A percentile compares a stretch with the other conserved stretches of the same genome.
Conservation (phyloP, 2,113 vertebrate genomes). For the Thalassarche chlororhynchos region DNA sequence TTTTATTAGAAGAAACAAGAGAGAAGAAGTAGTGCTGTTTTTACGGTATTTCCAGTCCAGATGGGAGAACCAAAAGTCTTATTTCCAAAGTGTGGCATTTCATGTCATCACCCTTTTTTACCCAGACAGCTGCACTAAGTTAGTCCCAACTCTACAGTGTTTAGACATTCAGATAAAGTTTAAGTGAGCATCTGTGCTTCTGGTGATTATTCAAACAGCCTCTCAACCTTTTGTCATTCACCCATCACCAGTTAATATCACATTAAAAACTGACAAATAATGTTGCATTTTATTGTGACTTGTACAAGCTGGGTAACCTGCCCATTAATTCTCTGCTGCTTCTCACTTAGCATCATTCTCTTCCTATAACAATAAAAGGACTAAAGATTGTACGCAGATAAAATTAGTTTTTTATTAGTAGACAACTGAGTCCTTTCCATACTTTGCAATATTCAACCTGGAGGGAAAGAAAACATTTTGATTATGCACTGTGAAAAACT, state of each 20-base stretch:
- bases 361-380: background rate
- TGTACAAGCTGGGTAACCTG: background rate
- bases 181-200: background rate
- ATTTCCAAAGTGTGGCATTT: background rate
- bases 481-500: background rate
- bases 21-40: background rate
- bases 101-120: background rate
- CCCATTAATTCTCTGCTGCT: conserved; percentile 27
- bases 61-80: background rate
- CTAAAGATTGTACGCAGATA: background rate
- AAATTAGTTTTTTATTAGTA: conserved; percentile 37
- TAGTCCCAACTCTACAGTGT: background rate
- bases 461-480: background rate
- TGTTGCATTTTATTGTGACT: background rate
- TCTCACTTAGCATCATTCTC: conserved; percentile 8
- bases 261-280: conserved; percentile 36
- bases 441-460: background rate
- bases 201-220: conserved; percentile 27
- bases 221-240: conserved; percentile 11
- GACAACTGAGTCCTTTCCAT: background rate
- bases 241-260: conserved; percentile 27
- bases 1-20: background rate
- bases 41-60: background rate
- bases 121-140: background rate
- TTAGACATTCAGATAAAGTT: conserved; percentile 2